Evolutionary conservation across 2,113 vertebrate species (phyloP), one percentile per base, ranked within the genome.

Genomic region (Oncorhynchus kisutch): DNA sequence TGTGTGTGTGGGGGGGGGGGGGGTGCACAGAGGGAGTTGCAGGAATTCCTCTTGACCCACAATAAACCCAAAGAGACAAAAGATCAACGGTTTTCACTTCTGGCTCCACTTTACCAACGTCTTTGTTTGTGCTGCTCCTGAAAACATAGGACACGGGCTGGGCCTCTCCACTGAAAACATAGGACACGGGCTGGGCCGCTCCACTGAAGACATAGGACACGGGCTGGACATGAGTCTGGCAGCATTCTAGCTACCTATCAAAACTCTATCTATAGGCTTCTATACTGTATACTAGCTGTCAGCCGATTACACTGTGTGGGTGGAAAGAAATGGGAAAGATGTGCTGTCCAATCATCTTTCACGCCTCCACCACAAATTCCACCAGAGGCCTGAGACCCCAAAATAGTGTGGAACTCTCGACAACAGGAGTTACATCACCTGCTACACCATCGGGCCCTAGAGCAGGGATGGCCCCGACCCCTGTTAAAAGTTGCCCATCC

Each of bases 21-120:
- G 27, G 27, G 27, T 5, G 31, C 5, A 34, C 31, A 34, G 31
- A 34, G 31, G 84, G 48, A 13, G 13, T 14, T 79, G 72, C 71
- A 81, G 74, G 66, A 85, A 86, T 84, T 88, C 84, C 87, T 91
- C 87, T 78, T 18, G 45, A 83, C 84, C 84, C 72, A 81, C 77
- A 91, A 92, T 89, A 89, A 91, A 89, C 87, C 84, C 75, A 81
- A 83, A 88, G 67, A 70, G 20, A 88, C 88, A 86, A 87, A 84
- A 78, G 80, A 91, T 85, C 66, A 67, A 54, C 54, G 77, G 67
- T 14, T 39, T 39, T 39, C 39, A 39, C 27, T n/a, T 77, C 79
- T 80, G 84, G 79, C 39, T 76, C 80, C 9, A 78, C 75, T 49
- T 88, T 85, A 69, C 79, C 79, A 51, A 16, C 5, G 8, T 65